Percentiles rank a stretch among this genome's conserved stretches.
These are phyloP conservation scores for Pinctada fucata DNA, from an alignment of 2,888 invertebrate genomes.

Conservation along the genomic window DNA sequence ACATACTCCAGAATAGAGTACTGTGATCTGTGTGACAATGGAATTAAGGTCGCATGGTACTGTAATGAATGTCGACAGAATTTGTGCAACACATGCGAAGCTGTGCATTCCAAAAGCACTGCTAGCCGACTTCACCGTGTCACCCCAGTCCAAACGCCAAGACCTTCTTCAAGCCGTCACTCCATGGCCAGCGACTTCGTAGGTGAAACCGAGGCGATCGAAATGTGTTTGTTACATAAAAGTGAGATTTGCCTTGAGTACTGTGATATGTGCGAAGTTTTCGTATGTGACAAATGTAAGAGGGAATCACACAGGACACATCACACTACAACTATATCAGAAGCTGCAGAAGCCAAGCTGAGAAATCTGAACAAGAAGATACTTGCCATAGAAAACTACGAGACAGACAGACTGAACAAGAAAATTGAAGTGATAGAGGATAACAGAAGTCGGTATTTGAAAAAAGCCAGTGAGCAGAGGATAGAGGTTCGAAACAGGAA, in stretches of 20 bases:
- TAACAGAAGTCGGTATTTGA: slow-evolving; percentile 6
- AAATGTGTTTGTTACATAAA: slow-evolving; percentile 14
- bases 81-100: slow-evolving; percentile 19
- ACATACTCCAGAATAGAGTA: background rate
- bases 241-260: slow-evolving; percentile 4
- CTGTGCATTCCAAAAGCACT: slow-evolving; percentile 20
- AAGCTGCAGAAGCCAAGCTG: slow-evolving; percentile 13
- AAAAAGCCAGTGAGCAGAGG: background rate
- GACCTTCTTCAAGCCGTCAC: background rate
- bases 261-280: slow-evolving; percentile 16
- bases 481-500: slow-evolving; percentile 6
- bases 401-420: slow-evolving; percentile 1
- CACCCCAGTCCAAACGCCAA: background rate
- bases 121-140: slow-evolving; percentile 18
- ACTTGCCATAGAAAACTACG: slow-evolving; percentile 11
- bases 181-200: slow-evolving; percentile 11
- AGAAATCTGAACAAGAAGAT: slow-evolving; percentile 14
- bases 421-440: slow-evolving; percentile 8
- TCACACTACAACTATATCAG: slow-evolving; percentile 3
- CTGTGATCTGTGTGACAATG: slow-evolving; percentile 18
- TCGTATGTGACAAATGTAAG: slow-evolving; percentile 14
- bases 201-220: background rate
- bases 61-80: slow-evolving; percentile 24
- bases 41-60: slow-evolving; percentile 11
- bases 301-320: slow-evolving; percentile 2